Conservation (phyloP, 2,888 invertebrate genomes). For the Xiphydria camelus region DNA sequence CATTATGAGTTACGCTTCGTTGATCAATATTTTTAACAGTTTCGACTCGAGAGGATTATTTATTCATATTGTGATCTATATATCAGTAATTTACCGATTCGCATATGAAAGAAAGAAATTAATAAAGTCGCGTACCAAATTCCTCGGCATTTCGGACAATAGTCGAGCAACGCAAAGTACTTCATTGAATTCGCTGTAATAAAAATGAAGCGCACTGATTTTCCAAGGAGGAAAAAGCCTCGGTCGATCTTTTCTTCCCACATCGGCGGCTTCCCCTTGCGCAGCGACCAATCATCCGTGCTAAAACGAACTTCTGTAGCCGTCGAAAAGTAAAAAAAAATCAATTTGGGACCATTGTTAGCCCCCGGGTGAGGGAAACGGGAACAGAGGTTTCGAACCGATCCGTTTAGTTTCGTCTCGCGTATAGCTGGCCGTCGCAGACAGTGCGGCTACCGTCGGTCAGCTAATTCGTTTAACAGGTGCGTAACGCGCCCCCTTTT, state of each 20-base stretch:
- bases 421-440: background rate
- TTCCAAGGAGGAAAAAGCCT: background rate
- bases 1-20: no score
- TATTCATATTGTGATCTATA: no score
- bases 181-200: no score
- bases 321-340: conserved; percentile 20
- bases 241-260: background rate
- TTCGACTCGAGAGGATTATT: background rate
- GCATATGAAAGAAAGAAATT: no score
- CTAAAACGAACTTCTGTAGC: conserved; percentile 6
- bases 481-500: conserved; percentile 27
- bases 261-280: background rate
- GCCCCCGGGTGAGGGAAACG: conserved; percentile 15
- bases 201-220: no score
- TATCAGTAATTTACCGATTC: no score
- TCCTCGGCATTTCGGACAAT: no score
- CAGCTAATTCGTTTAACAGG: conserved; percentile 21
- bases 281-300: background rate
- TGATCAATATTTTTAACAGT: background rate
- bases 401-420: background rate
- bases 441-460: background rate
- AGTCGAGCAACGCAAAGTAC: no score
- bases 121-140: no score
- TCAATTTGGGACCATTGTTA: conserved; percentile 23
- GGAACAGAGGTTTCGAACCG: background rate